Evolutionary conservation across 2,888 invertebrate genomes (phyloP).

Genomic region (Agrilus cyanescens): DNA sequence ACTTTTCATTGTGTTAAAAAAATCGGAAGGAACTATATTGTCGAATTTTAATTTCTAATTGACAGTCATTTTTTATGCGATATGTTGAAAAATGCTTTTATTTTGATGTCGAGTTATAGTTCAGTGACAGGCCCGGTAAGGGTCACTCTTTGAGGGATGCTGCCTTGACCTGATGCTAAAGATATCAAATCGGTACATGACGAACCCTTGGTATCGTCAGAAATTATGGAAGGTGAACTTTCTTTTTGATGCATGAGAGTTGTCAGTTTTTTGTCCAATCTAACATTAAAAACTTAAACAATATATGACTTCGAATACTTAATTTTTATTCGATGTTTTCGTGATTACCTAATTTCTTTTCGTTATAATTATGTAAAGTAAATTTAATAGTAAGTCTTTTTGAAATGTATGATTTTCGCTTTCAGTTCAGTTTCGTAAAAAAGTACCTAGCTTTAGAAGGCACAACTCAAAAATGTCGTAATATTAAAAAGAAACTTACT

Average conservation of each 20-base stretch:
- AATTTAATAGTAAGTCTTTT: too few relatives aligned
- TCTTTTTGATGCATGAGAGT: conserved; percentile 34
- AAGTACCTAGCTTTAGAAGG: too few relatives aligned
- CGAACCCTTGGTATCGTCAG: conserved; percentile 28
- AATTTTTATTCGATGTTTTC: too few relatives aligned
- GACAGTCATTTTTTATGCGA: not conserved
- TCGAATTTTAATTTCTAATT: not conserved
- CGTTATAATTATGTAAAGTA: too few relatives aligned
- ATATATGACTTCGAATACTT: too few relatives aligned
- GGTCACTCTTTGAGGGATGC: conserved; percentile 29
- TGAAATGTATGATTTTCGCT: too few relatives aligned
- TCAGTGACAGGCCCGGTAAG: conserved; percentile 52
- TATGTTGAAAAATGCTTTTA: not conserved
- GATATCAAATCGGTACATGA: not conserved
- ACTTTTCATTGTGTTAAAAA: not conserved
- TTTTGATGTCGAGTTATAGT: conserved; percentile 17
- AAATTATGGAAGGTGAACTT: conserved; percentile 24
- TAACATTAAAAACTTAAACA: conserved; percentile 22
- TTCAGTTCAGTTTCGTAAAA: too few relatives aligned
- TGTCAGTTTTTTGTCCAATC: conserved; percentile 48
- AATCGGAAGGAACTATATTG: not conserved
- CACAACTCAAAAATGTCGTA: too few relatives aligned
- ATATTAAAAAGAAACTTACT: conserved; percentile 34
- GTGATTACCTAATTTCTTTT: too few relatives aligned
- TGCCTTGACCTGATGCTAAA: not conserved